These are phyloP conservation scores for Vulpes lagopus DNA, from an alignment of 2,113 vertebrate species.

Conservation along the genomic window DNA sequence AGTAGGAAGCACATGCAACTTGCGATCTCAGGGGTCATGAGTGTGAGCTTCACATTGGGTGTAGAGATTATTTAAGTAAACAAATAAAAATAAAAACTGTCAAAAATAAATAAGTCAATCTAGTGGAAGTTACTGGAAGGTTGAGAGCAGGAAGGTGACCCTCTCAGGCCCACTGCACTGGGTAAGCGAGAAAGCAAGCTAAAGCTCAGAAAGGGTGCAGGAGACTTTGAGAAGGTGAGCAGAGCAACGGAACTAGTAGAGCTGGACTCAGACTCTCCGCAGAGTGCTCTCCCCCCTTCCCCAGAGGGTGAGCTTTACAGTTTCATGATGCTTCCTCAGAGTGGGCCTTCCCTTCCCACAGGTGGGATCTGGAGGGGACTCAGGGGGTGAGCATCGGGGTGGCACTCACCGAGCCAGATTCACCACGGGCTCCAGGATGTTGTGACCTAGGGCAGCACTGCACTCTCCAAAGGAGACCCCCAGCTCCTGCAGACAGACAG, in stretches of 20 bases:
- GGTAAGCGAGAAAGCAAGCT: neutral
- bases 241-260: neutral
- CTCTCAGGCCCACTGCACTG: neutral
- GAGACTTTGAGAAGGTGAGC: neutral
- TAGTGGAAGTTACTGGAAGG: neutral
- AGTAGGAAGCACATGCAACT: neutral
- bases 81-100: neutral
- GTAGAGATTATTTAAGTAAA: neutral
- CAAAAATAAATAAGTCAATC: neutral
- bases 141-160: neutral
- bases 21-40: neutral
- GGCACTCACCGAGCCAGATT: constrained; percentile 91
- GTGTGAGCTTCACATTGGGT: neutral
- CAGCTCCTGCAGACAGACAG: constrained; percentile 88
- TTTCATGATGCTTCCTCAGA: neutral
- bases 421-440: constrained; percentile 90
- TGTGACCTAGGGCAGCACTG: constrained; percentile 93
- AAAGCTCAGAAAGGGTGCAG: neutral
- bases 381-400: neutral
- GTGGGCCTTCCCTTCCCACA: neutral
- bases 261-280: neutral
- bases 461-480: constrained; percentile 93
- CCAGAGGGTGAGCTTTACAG: neutral
- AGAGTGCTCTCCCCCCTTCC: neutral
- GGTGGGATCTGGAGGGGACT: neutral